Percentiles rank a stretch among this genome's conserved stretches.
Evolutionary conservation across 2,113 vertebrate species (phyloP).

Genomic region (Delphinapterus leucas): DNA sequence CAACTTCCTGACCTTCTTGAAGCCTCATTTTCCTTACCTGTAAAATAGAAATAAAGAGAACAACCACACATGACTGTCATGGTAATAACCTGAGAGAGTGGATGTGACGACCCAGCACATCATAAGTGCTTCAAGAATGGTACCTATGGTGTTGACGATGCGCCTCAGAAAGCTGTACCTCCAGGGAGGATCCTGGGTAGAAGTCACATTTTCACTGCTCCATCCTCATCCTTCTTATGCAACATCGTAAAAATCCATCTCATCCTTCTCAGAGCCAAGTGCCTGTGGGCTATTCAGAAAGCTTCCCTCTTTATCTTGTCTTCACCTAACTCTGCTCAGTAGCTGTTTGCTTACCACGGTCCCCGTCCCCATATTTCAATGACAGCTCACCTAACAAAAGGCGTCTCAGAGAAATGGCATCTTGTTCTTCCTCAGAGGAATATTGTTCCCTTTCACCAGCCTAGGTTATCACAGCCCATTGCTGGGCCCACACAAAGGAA

Average conservation of each 20-base stretch:
- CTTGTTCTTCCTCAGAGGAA: not conserved
- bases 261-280: not conserved
- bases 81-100: not conserved
- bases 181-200: not conserved
- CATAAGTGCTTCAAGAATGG: not conserved
- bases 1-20: not conserved
- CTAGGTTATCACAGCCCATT: not conserved
- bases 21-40: not conserved
- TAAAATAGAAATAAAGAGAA: not conserved
- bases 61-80: rapidly evolving
- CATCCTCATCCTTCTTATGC: not conserved
- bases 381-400: conserved; percentile 15
- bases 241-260: not conserved
- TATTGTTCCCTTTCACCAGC: not conserved
- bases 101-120: not conserved
- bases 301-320: not conserved
- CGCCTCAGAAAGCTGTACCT: not conserved
- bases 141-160: not conserved
- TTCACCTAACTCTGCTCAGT: not conserved
- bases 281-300: not conserved
- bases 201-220: not conserved
- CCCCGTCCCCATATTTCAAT: not conserved
- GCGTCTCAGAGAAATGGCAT: not conserved
- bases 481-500: not conserved
- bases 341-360: not conserved